A percentile compares a stretch with the other conserved stretches of the same genome.
phyloP scores from a whole-genome alignment of 2,113 vertebrate species.

The Megaceryle maxima region DNA sequence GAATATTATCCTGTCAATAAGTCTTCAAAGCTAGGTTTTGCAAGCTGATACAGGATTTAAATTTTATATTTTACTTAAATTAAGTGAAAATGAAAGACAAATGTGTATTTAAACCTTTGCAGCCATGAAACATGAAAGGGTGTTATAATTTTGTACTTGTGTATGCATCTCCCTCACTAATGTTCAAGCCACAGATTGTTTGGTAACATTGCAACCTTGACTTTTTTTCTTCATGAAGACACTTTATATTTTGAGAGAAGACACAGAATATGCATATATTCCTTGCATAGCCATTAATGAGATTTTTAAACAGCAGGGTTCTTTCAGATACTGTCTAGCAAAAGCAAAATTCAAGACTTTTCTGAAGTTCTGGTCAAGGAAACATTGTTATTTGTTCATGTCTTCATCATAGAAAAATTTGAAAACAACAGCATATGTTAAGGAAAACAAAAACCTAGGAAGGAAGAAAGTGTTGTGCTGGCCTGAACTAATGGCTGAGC shows the following conservation, averaged over 20 bases:
- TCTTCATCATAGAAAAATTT: neutral
- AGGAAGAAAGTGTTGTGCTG: neutral
- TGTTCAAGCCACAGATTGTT: neutral
- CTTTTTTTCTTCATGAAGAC: neutral
- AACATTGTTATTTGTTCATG: neutral
- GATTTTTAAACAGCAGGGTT: neutral
- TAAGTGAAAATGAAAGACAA: neutral
- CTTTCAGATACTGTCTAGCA: neutral
- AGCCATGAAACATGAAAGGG: neutral
- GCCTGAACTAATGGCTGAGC: neutral
- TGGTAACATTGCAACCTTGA: neutral
- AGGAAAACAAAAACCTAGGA: neutral
- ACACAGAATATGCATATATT: neutral
- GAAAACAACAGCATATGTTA: neutral
- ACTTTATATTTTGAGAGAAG: neutral
- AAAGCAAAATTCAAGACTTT: neutral
- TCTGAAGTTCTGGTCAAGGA: neutral
- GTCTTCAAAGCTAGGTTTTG: neutral
- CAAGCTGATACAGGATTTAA: neutral
- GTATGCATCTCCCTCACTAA: neutral
- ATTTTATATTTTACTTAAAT: neutral
- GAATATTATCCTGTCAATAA: neutral
- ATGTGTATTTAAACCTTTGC: neutral
- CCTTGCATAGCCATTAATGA: neutral
- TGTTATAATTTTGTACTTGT: neutral